A percentile compares a stretch with the other conserved stretches of the same genome.
Evolutionary conservation across 2,888 invertebrate genomes (phyloP).

Genomic region (Aphrophora alni): DNA sequence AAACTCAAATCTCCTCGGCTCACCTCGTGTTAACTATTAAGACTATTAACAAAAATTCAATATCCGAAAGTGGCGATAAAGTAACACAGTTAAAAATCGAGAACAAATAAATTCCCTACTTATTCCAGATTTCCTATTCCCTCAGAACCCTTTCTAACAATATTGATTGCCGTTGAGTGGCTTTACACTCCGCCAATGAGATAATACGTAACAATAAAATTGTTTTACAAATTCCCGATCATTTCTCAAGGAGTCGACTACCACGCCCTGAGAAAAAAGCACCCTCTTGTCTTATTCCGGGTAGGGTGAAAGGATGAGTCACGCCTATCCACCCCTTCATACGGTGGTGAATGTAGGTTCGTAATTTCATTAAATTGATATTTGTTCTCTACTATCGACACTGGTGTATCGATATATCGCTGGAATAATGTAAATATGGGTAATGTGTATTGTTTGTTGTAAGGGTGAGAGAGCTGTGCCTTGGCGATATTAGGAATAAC

Average conservation of each 20-base stretch:
- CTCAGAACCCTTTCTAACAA: not conserved
- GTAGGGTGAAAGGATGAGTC: not conserved
- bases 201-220: not conserved
- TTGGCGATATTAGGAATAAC: too few relatives aligned
- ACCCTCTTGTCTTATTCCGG: not conserved
- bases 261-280: not conserved
- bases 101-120: not conserved
- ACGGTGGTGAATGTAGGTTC: not conserved
- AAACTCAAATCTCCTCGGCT: too few relatives aligned
- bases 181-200: not conserved
- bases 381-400: not conserved
- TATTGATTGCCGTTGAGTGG: not conserved
- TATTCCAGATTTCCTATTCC: not conserved
- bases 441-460: too few relatives aligned
- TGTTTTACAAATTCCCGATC: constrained; percentile 9
- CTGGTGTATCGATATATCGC: not conserved
- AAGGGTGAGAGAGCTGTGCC: too few relatives aligned
- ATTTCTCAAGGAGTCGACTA: not conserved
- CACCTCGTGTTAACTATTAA: too few relatives aligned
- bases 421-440: too few relatives aligned
- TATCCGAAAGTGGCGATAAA: not conserved
- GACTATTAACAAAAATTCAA: not conserved
- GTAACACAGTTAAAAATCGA: not conserved
- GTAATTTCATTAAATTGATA: not conserved
- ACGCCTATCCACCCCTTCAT: not conserved